Evolutionary conservation across 2,888 invertebrate species (phyloP).

Genomic region (Clostera curtula): DNA sequence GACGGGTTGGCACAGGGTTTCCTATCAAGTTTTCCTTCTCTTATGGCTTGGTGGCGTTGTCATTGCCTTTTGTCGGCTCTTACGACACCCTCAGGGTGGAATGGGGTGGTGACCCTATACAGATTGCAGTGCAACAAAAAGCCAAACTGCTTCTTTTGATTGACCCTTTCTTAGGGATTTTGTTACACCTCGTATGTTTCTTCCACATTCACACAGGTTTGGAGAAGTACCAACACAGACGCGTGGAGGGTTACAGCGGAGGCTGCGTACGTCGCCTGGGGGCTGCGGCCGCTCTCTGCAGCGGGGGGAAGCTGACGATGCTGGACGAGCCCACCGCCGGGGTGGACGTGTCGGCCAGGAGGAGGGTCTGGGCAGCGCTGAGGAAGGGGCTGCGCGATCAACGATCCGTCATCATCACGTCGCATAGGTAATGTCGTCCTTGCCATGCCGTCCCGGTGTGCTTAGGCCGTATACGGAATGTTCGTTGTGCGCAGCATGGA

Average conservation of each 20-base stretch:
- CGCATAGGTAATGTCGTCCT: conserved; percentile 81
- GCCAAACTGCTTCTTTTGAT: too few species aligned
- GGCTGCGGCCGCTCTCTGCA: conserved; percentile 3
- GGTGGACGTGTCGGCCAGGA: conserved; percentile 80
- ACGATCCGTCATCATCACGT: conserved; percentile 79
- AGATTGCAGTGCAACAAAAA: too few species aligned
- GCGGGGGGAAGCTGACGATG: conserved; percentile 1
- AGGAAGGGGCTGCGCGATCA: conserved; percentile 50
- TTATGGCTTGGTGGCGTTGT: too few species aligned
- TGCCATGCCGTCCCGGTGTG: too few species aligned
- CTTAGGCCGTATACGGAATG: neutral
- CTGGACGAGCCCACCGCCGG: conserved; percentile 37
- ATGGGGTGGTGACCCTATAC: too few species aligned
- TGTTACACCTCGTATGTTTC: too few species aligned
- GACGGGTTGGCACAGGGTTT: too few species aligned
- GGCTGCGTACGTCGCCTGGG: conserved; percentile 1
- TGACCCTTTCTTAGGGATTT: too few species aligned
- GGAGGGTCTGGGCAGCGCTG: conserved; percentile 79
- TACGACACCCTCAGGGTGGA: too few species aligned
- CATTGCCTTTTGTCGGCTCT: too few species aligned
- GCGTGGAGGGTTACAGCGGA: conserved; percentile 1
- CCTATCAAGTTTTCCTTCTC: too few species aligned
- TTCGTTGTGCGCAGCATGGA: conserved; percentile 81
- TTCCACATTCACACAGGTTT: neutral
- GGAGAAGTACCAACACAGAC: neutral